phyloP scores from a whole-genome alignment of 2,888 invertebrate species.

The Lathronympha strigana region DNA sequence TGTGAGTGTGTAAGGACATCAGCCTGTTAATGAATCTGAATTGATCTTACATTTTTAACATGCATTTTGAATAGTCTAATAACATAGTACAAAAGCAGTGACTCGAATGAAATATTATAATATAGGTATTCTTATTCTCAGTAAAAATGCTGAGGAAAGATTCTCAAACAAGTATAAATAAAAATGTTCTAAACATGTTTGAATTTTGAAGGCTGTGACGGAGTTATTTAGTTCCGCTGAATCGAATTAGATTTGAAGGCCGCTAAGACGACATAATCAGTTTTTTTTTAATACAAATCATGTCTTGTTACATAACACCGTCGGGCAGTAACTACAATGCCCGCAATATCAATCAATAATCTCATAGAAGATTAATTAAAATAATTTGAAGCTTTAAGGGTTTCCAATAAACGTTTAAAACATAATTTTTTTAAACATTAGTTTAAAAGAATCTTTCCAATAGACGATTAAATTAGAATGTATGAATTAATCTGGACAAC shows the following conservation, averaged over 20 bases:
- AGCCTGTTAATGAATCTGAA: conserved; percentile 1
- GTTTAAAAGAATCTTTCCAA: conserved; percentile 2
- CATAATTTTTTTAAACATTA: neutral
- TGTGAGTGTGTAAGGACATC: conserved; percentile 16
- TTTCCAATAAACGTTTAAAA: too few relatives aligned
- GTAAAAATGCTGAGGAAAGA: neutral
- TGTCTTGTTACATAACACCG: neutral
- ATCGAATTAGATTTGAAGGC: too few relatives aligned
- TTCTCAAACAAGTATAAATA: neutral
- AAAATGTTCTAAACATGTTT: neutral
- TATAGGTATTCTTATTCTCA: neutral
- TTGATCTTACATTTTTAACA: conserved; percentile 8
- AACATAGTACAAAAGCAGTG: conserved; percentile 33
- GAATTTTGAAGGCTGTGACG: neutral
- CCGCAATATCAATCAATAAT: neutral
- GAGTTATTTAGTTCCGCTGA: too few relatives aligned
- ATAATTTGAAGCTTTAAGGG: too few relatives aligned
- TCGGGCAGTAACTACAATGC: neutral
- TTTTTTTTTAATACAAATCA: neutral
- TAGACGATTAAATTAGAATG: neutral
- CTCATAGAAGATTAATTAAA: neutral
- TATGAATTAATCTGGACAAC: neutral
- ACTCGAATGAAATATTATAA: conserved; percentile 27
- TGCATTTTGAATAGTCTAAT: conserved; percentile 26
- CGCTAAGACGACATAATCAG: neutral